phyloP scores from a whole-genome alignment of 2,113 vertebrate species.

The Hippocampus abdominalis region DNA sequence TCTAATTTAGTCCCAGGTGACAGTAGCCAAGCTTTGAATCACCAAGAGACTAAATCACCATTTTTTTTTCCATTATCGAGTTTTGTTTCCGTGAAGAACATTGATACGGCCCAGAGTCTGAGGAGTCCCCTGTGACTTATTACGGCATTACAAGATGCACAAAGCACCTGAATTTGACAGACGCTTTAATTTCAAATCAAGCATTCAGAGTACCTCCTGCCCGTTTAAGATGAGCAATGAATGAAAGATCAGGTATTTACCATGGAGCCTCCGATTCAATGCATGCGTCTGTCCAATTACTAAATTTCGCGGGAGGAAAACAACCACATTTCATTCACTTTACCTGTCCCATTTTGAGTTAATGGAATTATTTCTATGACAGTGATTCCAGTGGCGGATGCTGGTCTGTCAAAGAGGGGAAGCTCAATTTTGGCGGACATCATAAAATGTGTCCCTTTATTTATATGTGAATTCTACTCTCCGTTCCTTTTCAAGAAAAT shows the following conservation, averaged over 20 bases:
- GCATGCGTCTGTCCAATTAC: constrained; percentile 70
- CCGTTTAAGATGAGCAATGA: constrained; percentile 36
- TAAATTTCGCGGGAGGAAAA: constrained; percentile 33
- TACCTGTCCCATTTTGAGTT: constrained; percentile 18
- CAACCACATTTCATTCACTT: constrained; percentile 48
- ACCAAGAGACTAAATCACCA: constrained; percentile 9
- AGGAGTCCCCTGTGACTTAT: constrained; percentile 44
- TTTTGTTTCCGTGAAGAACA: constrained; percentile 36
- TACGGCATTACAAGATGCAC: constrained; percentile 41
- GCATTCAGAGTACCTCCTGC: constrained; percentile 53
- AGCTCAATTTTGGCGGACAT: too few species aligned
- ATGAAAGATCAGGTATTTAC: constrained; percentile 69
- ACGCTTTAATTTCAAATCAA: constrained; percentile 68
- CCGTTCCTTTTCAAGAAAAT: too few species aligned
- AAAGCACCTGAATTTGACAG: constrained; percentile 64
- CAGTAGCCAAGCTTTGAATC: constrained; percentile 31
- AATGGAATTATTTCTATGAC: constrained; percentile 22
- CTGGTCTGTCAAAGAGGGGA: too few species aligned
- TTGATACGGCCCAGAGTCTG: constrained; percentile 33
- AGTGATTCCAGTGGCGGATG: too few species aligned
- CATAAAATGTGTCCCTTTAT: too few species aligned
- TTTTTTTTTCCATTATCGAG: constrained; percentile 42
- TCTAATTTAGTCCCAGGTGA: constrained; percentile 48
- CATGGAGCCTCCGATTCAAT: constrained; percentile 52
- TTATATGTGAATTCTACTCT: too few species aligned